Evolutionary conservation across 35 echinoderm and acorn worm species (phyloP).

Genomic region (Patiria miniata): DNA sequence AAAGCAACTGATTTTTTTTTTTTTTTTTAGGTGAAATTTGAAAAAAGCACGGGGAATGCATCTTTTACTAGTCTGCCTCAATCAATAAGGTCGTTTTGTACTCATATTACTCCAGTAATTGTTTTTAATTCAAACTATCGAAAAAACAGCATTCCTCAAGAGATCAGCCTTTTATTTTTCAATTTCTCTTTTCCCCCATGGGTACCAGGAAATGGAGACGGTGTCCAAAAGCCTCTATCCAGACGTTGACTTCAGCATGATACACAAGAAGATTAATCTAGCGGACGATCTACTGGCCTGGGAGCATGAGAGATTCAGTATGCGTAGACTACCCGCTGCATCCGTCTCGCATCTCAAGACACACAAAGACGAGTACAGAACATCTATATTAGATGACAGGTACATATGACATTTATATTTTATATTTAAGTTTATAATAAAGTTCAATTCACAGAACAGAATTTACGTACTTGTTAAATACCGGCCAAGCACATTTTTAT

Average conservation of each 20-base stretch:
- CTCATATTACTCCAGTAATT: too few species aligned
- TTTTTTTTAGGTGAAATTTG: too few species aligned
- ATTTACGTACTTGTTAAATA: neutral
- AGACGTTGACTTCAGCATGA: slow-evolving; percentile 88
- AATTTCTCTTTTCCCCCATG: too few species aligned
- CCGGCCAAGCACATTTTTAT: too few species aligned
- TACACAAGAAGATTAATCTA: slow-evolving; percentile 96
- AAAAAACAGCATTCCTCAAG: neutral
- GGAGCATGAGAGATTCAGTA: slow-evolving; percentile 98
- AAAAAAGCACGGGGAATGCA: too few species aligned
- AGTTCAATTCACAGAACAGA: neutral
- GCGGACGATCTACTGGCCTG: slow-evolving; percentile 95
- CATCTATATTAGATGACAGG: slow-evolving; percentile 84
- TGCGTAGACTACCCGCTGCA: slow-evolving; percentile 77
- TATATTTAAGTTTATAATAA: neutral
- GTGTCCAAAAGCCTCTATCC: slow-evolving; percentile 70
- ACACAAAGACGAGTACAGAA: slow-evolving; percentile 56
- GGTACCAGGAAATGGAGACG: slow-evolving; percentile 61
- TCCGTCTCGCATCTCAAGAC: slow-evolving; percentile 72
- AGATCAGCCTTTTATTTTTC: too few species aligned
- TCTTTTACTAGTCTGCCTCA: too few species aligned
- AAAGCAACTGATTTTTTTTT: too few species aligned
- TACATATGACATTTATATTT: slow-evolving; percentile 13
- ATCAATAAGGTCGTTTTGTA: too few species aligned
- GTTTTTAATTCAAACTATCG: too few species aligned